Conservation (phyloP, 2,113 vertebrate species). For the Lagenorhynchus albirostris region DNA sequence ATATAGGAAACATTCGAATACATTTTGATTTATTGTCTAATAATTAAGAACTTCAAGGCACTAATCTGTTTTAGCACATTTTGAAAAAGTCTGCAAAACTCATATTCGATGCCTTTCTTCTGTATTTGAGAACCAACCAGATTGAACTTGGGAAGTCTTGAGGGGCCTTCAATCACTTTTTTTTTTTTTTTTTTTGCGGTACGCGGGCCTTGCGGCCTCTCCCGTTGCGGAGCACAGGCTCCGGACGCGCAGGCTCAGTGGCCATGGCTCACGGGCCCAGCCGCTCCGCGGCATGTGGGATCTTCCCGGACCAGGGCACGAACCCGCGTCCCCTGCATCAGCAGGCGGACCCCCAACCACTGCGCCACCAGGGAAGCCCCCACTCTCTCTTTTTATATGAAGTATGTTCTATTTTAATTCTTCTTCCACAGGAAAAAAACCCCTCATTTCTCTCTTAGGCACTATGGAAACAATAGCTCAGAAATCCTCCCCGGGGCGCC, state of each 20-base stretch:
- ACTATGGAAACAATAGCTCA: not conserved
- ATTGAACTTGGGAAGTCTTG: not conserved
- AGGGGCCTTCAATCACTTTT: not conserved
- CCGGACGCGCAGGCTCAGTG: fast-evolving
- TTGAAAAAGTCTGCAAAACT: not conserved
- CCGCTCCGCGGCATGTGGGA: no score
- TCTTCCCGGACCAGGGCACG: no score
- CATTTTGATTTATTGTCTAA: not conserved
- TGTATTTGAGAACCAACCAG: not conserved
- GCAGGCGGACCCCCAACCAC: no score
- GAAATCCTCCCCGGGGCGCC: fast-evolving
- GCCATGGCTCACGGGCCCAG: no score
- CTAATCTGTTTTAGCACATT: not conserved
- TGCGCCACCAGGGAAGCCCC: no score
- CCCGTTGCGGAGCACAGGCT: no score
- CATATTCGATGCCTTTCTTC: not conserved
- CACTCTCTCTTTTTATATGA: not conserved
- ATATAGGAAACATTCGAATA: not conserved
- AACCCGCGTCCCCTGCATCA: no score
- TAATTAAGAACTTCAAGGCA: not conserved
- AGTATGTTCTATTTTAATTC: not conserved
- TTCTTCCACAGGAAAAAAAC: not conserved
- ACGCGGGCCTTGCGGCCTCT: no score
- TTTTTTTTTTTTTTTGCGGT: no score
- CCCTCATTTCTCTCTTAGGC: not conserved